Percentiles rank a stretch among this genome's conserved stretches.
These are phyloP conservation scores for Folsomia manolachei DNA, from an alignment of 2,888 invertebrate genomes.

Conservation along the genomic window DNA sequence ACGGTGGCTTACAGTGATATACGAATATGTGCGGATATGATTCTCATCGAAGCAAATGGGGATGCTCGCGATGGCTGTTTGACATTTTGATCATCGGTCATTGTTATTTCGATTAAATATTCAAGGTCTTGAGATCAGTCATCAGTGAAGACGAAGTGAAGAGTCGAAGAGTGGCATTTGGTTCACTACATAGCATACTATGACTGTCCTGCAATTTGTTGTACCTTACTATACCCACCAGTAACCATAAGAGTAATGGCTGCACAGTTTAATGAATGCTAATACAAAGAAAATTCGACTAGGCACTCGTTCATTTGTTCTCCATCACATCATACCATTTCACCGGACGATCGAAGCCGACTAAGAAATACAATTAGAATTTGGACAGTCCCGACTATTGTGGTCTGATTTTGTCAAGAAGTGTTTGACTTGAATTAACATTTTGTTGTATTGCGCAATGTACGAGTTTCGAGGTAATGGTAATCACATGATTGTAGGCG, in stretches of 20 bases:
- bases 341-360: background rate
- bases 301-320: too few species aligned
- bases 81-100: constrained; percentile 48
- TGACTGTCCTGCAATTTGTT: too few species aligned
- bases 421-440: too few species aligned
- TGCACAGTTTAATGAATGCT: background rate
- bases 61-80: constrained; percentile 40
- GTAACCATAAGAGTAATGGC: too few species aligned
- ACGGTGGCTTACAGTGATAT: background rate
- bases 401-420: constrained; percentile 8
- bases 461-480: background rate
- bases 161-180: background rate
- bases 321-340: too few species aligned
- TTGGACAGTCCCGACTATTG: background rate
- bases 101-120: constrained; percentile 47
- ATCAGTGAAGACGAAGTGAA: constrained; percentile 10
- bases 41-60: too few species aligned
- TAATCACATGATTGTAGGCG: background rate
- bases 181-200: background rate
- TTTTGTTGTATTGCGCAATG: too few species aligned
- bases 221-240: too few species aligned
- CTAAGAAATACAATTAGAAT: background rate
- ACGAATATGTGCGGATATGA: background rate
- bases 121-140: constrained; percentile 42
- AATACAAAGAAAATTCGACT: too few species aligned